Percentiles rank a stretch among this genome's conserved stretches.
phyloP scores from a whole-genome alignment of 2,888 invertebrate genomes.

The Theretra japonica region DNA sequence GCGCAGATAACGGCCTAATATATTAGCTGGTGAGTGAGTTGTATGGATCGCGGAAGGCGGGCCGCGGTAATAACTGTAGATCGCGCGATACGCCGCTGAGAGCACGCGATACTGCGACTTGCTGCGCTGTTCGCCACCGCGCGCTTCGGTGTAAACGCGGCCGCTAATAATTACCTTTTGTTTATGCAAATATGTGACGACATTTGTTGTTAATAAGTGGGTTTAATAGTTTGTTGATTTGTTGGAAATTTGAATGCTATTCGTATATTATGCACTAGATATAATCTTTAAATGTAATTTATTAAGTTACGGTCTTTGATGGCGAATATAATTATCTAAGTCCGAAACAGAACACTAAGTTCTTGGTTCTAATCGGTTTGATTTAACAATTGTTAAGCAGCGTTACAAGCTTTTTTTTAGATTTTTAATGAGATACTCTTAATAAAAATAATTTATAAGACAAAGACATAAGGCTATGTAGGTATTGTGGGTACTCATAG shows the following conservation, averaged over 20 bases:
- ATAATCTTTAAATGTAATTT: no score
- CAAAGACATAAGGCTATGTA: no score
- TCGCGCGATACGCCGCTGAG: constrained; percentile 46
- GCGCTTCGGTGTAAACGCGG: background rate
- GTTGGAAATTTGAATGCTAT: background rate
- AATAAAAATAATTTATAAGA: no score
- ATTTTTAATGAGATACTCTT: no score
- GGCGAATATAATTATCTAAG: no score
- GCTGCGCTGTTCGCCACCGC: background rate
- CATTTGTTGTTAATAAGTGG: background rate
- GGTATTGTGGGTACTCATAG: no score
- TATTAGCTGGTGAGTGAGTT: constrained; percentile 52
- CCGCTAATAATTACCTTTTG: background rate
- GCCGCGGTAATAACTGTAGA: constrained; percentile 50
- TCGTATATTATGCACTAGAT: no score
- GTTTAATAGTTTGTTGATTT: background rate
- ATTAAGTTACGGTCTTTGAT: no score
- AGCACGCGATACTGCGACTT: constrained; percentile 44
- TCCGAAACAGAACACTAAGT: no score
- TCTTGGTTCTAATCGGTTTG: no score
- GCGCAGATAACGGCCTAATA: constrained; percentile 32
- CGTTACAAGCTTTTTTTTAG: no score
- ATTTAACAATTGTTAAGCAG: no score
- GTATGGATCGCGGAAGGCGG: constrained; percentile 49
- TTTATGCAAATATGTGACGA: background rate